Base-by-base conservation (phyloP, 2,888 invertebrate genomes). In the Coelinius sp. region DNA sequence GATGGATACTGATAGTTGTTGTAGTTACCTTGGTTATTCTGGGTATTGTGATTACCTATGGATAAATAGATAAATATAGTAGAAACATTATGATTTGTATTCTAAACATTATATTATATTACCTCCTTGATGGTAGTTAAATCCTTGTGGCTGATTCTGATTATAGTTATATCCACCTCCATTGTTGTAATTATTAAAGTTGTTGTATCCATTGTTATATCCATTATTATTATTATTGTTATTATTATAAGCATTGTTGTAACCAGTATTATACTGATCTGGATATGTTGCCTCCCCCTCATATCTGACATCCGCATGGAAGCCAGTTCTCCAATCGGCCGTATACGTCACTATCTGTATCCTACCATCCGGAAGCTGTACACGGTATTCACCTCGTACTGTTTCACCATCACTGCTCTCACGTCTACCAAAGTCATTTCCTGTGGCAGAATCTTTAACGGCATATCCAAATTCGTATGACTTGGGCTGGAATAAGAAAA, bases 381-480 rank as follows among this genome's bases (percentile, higher is more conserved):
- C 91, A 53, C 91, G 87, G 86, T 92, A 92, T 81, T 91, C 91
- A 22, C 92, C 92, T 56, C 89, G 88, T 0, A 92, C 91, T 71
- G 91, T 93, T 81, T 94, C 93, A 0, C 94, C 94, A 80, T 94
- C 94, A 59, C 93, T 93, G 35, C 89, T 89, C 85, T 94, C 94
- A 22, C 91, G 90, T 69, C 94, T 89, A 53, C 92, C 91, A 86
- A 93, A 94, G 82, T 94, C 93, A 79, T 93, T 94, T 63, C 94
- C 94, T 4, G 91, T 91, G 76, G 92, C 91, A 1, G 92, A 93
- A 81, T 94, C 94, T 84, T 94, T 94, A 73, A 94, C 94, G 53
- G 93, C 92, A 85, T 94, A 94, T 4, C 93, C 93, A 83, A 94
- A 94, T 85, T 94, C 94, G 87, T 94, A 94, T 0, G 94, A 92